Conservation (phyloP, 1,140 invertebrate species). For the Druon quercuslanigerum region DNA sequence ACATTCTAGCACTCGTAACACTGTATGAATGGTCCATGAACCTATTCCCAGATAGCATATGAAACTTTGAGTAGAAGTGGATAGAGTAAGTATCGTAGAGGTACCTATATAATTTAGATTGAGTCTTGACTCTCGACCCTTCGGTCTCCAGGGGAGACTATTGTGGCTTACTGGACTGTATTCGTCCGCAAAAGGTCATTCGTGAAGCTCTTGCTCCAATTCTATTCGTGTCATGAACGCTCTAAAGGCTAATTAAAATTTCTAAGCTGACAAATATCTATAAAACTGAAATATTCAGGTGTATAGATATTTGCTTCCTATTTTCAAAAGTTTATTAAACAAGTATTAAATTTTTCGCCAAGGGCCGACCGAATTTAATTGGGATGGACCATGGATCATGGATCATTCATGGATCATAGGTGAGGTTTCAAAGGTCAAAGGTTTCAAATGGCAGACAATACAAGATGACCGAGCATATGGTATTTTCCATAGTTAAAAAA, state of each 20-base stretch:
- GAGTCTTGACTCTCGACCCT: conserved; percentile 2
- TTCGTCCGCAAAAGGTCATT: conserved; percentile 22
- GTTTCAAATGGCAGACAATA: too few species aligned
- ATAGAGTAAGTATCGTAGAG: neutral
- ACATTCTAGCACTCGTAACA: too few species aligned
- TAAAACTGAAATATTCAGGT: neutral
- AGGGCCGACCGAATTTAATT: too few species aligned
- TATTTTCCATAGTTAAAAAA: too few species aligned
- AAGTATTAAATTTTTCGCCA: neutral
- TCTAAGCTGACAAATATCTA: neutral
- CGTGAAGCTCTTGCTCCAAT: conserved; percentile 20
- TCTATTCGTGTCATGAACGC: conserved; percentile 27
- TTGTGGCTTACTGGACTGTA: conserved; percentile 8
- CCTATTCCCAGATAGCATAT: too few species aligned
- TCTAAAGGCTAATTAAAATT: conserved; percentile 24
- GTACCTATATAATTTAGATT: conserved; percentile 7
- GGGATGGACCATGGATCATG: too few species aligned
- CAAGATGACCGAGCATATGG: too few species aligned
- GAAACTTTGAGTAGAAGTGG: neutral
- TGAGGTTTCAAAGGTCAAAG: too few species aligned
- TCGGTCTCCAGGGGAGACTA: conserved; percentile 5
- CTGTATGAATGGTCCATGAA: too few species aligned
- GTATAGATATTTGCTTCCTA: too few species aligned
- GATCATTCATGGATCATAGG: too few species aligned
- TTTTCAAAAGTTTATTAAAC: neutral